Evolutionary conservation across 2,888 invertebrate species (phyloP), one percentile per base, ranked within the genome.

Genomic region (Sarcophaga carnaria): DNA sequence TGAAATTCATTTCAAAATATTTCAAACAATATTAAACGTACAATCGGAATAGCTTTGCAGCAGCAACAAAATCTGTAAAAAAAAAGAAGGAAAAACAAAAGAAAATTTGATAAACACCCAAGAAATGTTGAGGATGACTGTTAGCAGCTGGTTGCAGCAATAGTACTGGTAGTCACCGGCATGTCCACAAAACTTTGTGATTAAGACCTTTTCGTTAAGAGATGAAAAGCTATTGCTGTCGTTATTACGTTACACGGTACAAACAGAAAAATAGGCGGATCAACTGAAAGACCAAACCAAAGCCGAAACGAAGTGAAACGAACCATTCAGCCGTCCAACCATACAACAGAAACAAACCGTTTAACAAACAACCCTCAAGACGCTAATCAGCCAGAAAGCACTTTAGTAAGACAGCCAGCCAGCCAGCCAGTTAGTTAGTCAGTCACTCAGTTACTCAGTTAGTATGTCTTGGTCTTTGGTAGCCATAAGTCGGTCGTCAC

Each of bases 151-250:
- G 11, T n/a, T 49, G 77, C n/a, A 5, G 54, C 63, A 62, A 8
- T 25, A 22, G 27, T n/a, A 17, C 6, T 59, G 37, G 11, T 63
- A 11, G 49, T 37, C 37, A 59, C 14, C 11, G 49, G 11, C n/a
- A 22, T 17, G 47, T 71, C 70, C 37, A 69, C 45, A 49, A 74
- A 74, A 79, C 62, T 84, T 84, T 81, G 67, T 78, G 86, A 84
- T 87, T 80, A 81, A 83, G 81, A 78, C 70, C 80, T 83, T 87
- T 78, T 71, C 60, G 22, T 62, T 80, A 75, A 54, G 37, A 75
- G 70, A 75, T 80, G 80, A 70, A 79, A 75, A 27, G 22, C 63
- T 80, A 69, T 74, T 54, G 37, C 79, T 70, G 45, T 37, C n/a
- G 62, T 69, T 75, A 45, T 25, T 25, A 17, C 27, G 25, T 37